phyloP scores from a whole-genome alignment of 1,140 invertebrate species.

The Vanessa tameamea region DNA sequence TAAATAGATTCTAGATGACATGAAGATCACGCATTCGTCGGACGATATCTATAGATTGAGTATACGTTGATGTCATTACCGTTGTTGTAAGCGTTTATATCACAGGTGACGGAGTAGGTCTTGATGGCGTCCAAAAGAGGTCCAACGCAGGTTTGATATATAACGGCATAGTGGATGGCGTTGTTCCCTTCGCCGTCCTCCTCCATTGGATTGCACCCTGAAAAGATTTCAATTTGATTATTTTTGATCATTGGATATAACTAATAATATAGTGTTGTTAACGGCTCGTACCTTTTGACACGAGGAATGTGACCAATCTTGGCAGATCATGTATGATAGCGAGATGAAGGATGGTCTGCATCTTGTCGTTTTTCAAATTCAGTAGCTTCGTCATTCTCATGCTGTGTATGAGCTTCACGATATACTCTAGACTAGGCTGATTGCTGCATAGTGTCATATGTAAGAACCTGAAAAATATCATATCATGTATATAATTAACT shows the following conservation, averaged over 20 bases:
- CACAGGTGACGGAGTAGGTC: slow-evolving; percentile 41
- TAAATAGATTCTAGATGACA: too few species aligned
- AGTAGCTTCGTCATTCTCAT: slow-evolving; percentile 58
- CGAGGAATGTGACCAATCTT: slow-evolving; percentile 51
- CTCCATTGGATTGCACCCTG: slow-evolving; percentile 64
- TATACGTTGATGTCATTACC: slow-evolving; percentile 43
- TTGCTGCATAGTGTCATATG: slow-evolving; percentile 70
- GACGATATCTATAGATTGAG: neutral
- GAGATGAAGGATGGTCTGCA: slow-evolving; percentile 64
- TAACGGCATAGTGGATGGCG: slow-evolving; percentile 60
- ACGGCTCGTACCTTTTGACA: slow-evolving; percentile 56
- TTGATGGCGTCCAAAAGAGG: slow-evolving; percentile 52
- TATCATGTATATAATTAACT: neutral
- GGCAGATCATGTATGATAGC: slow-evolving; percentile 57
- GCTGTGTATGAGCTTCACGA: slow-evolving; percentile 63
- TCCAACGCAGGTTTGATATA: slow-evolving; percentile 50
- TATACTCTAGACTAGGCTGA: slow-evolving; percentile 62
- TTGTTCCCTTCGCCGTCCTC: slow-evolving; percentile 62
- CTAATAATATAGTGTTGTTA: neutral
- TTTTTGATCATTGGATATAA: neutral
- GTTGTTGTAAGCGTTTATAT: slow-evolving; percentile 57
- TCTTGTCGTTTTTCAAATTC: slow-evolving; percentile 53
- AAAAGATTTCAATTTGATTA: too few species aligned
- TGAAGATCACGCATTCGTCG: too few species aligned
- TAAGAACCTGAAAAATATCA: slow-evolving; percentile 54